Conservation (phyloP, 2,888 invertebrate genomes). For the Anoplius nigerrimus region DNA sequence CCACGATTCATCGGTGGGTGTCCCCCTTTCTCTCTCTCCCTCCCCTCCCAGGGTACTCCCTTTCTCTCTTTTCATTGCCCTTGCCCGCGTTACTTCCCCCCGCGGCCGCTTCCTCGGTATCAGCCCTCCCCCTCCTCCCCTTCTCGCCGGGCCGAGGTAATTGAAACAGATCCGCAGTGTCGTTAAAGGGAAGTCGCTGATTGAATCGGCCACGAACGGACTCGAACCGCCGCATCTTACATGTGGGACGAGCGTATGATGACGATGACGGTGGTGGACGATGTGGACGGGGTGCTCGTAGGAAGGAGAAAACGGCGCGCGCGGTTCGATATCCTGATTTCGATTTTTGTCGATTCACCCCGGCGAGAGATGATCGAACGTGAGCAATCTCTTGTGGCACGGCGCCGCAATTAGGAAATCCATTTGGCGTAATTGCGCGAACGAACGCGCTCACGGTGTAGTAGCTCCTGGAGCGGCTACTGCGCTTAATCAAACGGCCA, state of each 20-base stretch:
- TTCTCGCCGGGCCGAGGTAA: neutral
- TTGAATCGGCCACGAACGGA: conserved; percentile 25
- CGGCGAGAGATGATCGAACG: conserved; percentile 61
- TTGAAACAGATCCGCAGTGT: too few relatives aligned
- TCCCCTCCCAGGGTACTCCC: too few relatives aligned
- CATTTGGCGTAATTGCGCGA: conserved; percentile 74
- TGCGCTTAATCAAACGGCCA: conserved; percentile 64
- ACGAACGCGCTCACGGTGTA: conserved; percentile 54
- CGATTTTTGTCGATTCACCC: conserved; percentile 40
- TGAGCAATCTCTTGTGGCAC: conserved; percentile 68
- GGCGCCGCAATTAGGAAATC: conserved; percentile 72
- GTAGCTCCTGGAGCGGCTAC: conserved; percentile 52
- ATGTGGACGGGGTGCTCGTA: conserved; percentile 2
- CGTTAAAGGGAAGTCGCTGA: conserved; percentile 20
- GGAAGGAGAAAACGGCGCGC: conserved; percentile 11
- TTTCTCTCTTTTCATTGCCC: neutral
- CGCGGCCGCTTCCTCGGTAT: too few relatives aligned
- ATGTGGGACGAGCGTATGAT: neutral
- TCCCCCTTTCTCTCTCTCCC: neutral
- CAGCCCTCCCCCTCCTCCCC: neutral
- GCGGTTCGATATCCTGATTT: conserved; percentile 20
- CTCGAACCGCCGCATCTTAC: neutral
- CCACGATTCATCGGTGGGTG: too few relatives aligned
- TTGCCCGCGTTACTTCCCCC: too few relatives aligned
- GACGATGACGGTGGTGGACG: conserved; percentile 2